Conservation (phyloP, 2,888 invertebrate species). For the Salpingus planirostris region DNA sequence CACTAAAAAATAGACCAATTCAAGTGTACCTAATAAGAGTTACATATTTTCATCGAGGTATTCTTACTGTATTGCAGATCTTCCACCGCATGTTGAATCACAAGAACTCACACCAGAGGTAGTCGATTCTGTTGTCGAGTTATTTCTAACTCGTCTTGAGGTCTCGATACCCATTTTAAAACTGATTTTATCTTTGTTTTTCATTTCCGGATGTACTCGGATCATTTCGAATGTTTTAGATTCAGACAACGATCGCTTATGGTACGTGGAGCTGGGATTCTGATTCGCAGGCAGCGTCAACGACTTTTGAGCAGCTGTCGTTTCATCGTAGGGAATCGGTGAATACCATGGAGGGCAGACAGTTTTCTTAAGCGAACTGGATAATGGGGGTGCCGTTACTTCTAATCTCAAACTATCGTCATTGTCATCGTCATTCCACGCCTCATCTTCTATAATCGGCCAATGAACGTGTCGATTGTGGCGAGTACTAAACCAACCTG, state of each 20-base stretch:
- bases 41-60: no score
- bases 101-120: slow-evolving; percentile 77
- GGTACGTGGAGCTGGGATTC: slow-evolving; percentile 43
- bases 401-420: no score
- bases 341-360: slow-evolving; percentile 6
- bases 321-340: slow-evolving; percentile 13
- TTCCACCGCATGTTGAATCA: slow-evolving; percentile 59
- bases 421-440: slow-evolving; percentile 40
- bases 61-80: slow-evolving; percentile 44
- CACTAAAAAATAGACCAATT: no score
- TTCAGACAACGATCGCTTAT: slow-evolving; percentile 58
- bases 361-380: slow-evolving; percentile 6
- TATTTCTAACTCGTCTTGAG: slow-evolving; percentile 37
- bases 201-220: slow-evolving; percentile 31
- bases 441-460: slow-evolving; percentile 63
- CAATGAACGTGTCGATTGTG: slow-evolving; percentile 69
- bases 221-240: slow-evolving; percentile 59
- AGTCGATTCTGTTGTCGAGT: slow-evolving; percentile 64
- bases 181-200: slow-evolving; percentile 16
- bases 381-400: slow-evolving; percentile 18
- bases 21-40: no score
- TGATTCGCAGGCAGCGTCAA: slow-evolving; percentile 51
- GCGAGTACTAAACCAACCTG: slow-evolving; percentile 67
- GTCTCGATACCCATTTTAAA: slow-evolving; percentile 12
- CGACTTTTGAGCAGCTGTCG: slow-evolving; percentile 11